These are phyloP conservation scores for Lampropteryx suffumata DNA, from an alignment of 2,888 invertebrate species.

Conservation along the genomic window DNA sequence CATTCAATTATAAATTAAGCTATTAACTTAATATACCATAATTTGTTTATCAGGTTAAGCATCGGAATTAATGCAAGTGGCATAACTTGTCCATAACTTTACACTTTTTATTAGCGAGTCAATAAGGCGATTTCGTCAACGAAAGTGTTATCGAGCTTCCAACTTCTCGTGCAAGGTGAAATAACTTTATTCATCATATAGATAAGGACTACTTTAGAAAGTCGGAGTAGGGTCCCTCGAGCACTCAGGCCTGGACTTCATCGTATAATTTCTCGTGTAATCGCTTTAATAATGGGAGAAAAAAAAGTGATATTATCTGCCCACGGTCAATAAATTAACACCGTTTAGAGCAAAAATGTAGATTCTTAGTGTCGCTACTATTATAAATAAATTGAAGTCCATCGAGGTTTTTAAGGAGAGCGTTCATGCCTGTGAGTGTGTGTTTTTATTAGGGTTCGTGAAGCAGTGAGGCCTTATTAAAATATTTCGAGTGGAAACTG, in stretches of 20 bases:
- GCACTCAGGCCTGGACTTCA: conserved; percentile 68
- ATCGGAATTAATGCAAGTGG: conserved; percentile 82
- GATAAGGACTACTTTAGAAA: conserved; percentile 45
- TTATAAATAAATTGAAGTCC: conserved; percentile 76
- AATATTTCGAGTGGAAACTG: conserved; percentile 83
- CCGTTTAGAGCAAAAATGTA: conserved; percentile 83
- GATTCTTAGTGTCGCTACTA: conserved; percentile 81
- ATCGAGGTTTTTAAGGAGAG: conserved; percentile 61
- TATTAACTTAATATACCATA: conserved; percentile 81
- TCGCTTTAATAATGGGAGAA: conserved; percentile 81
- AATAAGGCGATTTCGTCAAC: conserved; percentile 78
- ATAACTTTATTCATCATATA: conserved; percentile 33
- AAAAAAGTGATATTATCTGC: conserved; percentile 82
- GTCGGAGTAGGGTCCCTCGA: conserved; percentile 43
- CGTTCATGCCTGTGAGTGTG: conserved; percentile 62
- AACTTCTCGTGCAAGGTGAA: conserved; percentile 38
- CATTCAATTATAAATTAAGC: conserved; percentile 82
- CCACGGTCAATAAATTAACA: conserved; percentile 83
- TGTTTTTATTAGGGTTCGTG: conserved; percentile 82
- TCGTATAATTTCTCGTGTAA: conserved; percentile 83
- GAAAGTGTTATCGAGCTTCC: conserved; percentile 62
- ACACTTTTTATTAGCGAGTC: conserved; percentile 81
- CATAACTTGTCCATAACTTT: conserved; percentile 81
- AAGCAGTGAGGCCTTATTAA: conserved; percentile 81
- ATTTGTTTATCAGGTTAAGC: conserved; percentile 83